These are phyloP conservation scores for Spea bombifrons DNA, from an alignment of 2,113 vertebrate species.

Conservation along the genomic window DNA sequence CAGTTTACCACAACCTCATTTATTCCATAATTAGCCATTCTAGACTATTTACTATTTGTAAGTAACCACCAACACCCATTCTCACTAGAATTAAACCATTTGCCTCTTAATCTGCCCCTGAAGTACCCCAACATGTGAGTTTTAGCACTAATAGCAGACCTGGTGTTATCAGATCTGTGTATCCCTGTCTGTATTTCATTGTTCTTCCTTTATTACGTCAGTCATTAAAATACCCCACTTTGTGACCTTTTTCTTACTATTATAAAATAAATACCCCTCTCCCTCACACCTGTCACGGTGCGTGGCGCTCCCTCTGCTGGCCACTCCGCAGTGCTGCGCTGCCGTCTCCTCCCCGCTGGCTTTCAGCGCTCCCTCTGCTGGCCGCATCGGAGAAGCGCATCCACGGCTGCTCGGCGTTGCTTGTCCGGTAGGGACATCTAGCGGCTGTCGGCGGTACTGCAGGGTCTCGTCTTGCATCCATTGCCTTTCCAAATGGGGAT, in stretches of 20 bases:
- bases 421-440: not conserved
- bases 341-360: not conserved
- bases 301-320: constrained; percentile 24
- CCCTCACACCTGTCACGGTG: not conserved
- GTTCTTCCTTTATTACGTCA: no score
- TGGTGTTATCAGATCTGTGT: no score
- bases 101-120: not conserved
- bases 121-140: no score
- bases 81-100: not conserved
- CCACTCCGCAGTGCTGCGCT: not conserved
- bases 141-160: no score
- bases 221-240: no score
- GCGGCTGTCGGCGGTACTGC: constrained; percentile 12
- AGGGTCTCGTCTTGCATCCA: not conserved
- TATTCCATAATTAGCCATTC: no score
- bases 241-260: not conserved
- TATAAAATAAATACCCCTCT: not conserved
- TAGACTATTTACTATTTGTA: no score
- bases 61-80: no score
- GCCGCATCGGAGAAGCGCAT: not conserved
- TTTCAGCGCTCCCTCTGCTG: not conserved
- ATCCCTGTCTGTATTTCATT: no score
- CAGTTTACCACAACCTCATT: no score
- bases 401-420: no score
- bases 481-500: not conserved